A percentile compares a stretch with the other conserved stretches of the same genome.
These are phyloP conservation scores for Microctenopoma lineatum DNA, from an alignment of 2,797 vertebrate species.

Conservation along the genomic window DNA sequence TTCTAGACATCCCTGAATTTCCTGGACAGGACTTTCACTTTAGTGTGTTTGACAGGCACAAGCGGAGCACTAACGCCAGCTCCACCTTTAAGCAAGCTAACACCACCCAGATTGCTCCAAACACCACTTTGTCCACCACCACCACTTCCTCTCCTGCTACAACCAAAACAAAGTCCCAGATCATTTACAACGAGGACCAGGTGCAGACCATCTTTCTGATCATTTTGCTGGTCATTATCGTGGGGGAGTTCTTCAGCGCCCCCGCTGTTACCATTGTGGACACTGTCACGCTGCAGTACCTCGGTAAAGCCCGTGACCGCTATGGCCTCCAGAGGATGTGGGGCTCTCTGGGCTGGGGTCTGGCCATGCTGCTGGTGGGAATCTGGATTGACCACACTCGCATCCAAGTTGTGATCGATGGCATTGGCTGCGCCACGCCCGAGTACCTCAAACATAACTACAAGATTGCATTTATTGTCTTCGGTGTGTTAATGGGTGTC, in stretches of 20 bases:
- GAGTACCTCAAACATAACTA: conserved; percentile 90
- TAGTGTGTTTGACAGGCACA: background rate
- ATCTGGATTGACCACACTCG: conserved; percentile 96
- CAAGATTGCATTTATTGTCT: conserved; percentile 93
- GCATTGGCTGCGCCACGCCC: conserved; percentile 85
- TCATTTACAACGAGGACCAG: conserved; percentile 85
- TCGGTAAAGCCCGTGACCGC: conserved; percentile 92
- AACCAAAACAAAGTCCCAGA: conserved; percentile 64
- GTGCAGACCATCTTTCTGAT: conserved; percentile 94
- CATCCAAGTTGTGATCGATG: conserved; percentile 77
- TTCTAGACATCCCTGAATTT: background rate
- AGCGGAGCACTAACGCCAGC: conserved; percentile 51
- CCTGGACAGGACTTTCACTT: background rate
- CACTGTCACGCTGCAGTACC: conserved; percentile 94
- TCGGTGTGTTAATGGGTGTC: conserved; percentile 93
- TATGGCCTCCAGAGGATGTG: conserved; percentile 98
- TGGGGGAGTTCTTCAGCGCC: conserved; percentile 98
- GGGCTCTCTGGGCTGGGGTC: conserved; percentile 97
- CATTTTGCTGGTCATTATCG: conserved; percentile 93
- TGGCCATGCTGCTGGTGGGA: conserved; percentile 96
- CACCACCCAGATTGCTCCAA: conserved; percentile 8
- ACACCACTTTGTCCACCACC: conserved; percentile 23
- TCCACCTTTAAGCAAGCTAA: background rate
- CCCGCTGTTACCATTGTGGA: conserved; percentile 97
- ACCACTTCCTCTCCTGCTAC: conserved; percentile 52